A percentile compares a stretch with the other conserved stretches of the same genome.
These are phyloP conservation scores for Heliconius sara DNA, from an alignment of 2,888 invertebrate species.

Conservation along the genomic window DNA sequence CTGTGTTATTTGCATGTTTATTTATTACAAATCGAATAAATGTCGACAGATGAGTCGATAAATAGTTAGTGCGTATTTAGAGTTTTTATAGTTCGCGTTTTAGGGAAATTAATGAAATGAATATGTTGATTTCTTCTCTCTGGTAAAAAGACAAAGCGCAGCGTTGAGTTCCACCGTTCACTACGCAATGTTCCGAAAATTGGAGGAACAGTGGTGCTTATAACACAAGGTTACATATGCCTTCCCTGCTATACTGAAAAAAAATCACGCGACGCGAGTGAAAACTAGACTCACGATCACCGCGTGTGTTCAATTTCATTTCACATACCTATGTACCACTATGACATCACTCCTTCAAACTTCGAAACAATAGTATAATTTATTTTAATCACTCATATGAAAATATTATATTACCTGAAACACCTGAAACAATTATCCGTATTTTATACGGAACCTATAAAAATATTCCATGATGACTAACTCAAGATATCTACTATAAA, in stretches of 20 bases:
- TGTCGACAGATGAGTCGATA: no score
- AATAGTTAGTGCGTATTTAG: no score
- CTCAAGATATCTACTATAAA: neutral
- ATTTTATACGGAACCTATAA: neutral
- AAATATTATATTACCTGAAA: neutral
- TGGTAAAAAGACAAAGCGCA: neutral
- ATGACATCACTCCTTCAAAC: neutral
- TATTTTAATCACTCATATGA: neutral
- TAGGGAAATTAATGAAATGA: neutral
- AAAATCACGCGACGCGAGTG: neutral
- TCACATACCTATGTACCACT: neutral
- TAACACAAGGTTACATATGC: neutral
- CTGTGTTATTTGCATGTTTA: no score
- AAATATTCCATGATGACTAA: neutral
- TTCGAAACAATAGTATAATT: neutral
- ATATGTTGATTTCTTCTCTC: neutral
- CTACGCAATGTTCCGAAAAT: neutral
- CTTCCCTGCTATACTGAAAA: neutral
- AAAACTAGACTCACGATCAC: neutral
- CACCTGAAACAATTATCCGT: no score
- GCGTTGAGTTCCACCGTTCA: neutral
- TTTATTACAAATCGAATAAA: no score
- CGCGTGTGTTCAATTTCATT: neutral
- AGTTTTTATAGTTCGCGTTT: no score
- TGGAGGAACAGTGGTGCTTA: neutral